A percentile compares a stretch with the other conserved stretches of the same genome.
Evolutionary conservation across 2,797 vertebrate species (phyloP).

Genomic region (Enteromius unitaeniatus): DNA sequence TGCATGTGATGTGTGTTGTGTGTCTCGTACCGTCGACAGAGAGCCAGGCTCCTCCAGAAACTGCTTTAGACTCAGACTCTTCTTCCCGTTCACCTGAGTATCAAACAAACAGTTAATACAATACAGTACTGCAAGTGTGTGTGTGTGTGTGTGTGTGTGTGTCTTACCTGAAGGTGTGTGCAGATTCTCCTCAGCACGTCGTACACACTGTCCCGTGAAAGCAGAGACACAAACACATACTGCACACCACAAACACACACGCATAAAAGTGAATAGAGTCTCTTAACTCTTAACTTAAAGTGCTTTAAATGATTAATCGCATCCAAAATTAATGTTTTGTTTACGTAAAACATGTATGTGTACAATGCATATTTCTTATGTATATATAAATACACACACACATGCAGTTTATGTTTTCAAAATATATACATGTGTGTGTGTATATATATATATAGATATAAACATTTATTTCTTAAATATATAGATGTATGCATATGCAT

Average conservation of each 20-base stretch:
- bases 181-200: conserved; percentile 92
- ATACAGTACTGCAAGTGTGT: background rate
- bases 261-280: background rate
- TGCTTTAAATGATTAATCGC: no score
- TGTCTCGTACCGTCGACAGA: conserved; percentile 81
- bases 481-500: no score
- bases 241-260: conserved; percentile 64
- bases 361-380: no score
- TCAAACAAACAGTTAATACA: background rate
- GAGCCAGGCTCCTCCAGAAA: conserved; percentile 85
- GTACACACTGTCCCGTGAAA: conserved; percentile 94
- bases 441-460: no score
- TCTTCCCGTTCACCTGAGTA: conserved; percentile 84
- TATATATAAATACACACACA: no score
- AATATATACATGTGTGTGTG: no score
- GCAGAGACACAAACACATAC: conserved; percentile 95
- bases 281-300: background rate
- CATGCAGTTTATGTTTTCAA: no score
- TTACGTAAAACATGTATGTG: no score
- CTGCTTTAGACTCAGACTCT: conserved; percentile 92
- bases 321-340: no score
- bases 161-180: conserved; percentile 84
- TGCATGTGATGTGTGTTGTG: background rate
- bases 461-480: no score
- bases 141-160: conserved; percentile 43